phyloP scores from a whole-genome alignment of 2,797 vertebrate species.

The Buphagus erythrorhynchus region DNA sequence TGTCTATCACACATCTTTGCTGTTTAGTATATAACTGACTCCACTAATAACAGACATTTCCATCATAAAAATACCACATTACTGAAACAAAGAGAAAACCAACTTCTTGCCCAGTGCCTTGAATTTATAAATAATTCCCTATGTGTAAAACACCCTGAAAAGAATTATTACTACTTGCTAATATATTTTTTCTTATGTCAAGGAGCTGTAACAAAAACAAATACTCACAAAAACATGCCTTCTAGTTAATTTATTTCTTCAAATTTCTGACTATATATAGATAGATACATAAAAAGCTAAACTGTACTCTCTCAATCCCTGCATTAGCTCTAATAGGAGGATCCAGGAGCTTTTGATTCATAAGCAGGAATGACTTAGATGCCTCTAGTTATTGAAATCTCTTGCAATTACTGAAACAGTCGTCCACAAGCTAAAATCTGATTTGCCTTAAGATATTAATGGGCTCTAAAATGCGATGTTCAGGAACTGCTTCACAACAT shows the following conservation, averaged over 20 bases:
- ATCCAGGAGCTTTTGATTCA: conserved; percentile 1
- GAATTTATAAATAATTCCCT: background rate
- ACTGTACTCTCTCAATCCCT: background rate
- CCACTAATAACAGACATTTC: background rate
- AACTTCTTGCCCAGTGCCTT: background rate
- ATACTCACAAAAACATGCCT: background rate
- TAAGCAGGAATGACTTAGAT: background rate
- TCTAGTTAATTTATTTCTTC: background rate
- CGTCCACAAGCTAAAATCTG: conserved; percentile 37
- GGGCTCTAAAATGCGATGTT: conserved; percentile 36
- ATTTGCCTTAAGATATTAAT: conserved; percentile 47
- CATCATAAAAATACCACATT: background rate
- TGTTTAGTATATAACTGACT: background rate
- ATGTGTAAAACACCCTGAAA: background rate
- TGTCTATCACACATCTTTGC: background rate
- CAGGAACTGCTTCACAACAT: background rate
- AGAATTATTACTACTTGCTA: background rate
- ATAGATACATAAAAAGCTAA: background rate
- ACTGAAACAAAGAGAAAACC: background rate
- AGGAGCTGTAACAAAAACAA: background rate
- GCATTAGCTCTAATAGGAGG: conserved; percentile 7
- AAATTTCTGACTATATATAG: background rate
- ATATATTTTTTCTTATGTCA: background rate
- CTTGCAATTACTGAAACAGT: conserved; percentile 16
- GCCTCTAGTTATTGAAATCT: conserved; percentile 8